Base-by-base conservation (phyloP, 2,888 invertebrate species). In the Aphodius sticticus region DNA sequence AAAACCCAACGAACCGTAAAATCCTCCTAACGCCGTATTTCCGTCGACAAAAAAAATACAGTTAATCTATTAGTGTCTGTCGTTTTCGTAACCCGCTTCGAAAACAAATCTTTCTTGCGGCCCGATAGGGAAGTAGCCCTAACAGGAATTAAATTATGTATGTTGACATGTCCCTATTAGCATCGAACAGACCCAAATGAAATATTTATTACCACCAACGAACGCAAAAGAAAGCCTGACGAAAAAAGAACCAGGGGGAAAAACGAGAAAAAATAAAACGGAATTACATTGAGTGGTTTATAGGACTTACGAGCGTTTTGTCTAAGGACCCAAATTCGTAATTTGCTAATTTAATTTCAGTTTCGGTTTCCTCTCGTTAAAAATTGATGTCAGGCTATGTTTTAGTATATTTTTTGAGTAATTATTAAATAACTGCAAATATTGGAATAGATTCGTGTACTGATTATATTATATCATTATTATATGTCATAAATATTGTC, bases 261-360 rank as follows among this genome's bases (percentile, higher is more conserved):
- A 53, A 53, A 5, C 12, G 53, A 12, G 12, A 53, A 53, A 53
- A 53, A 71, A 71, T 71, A 16, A 35, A 71, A 2, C 26, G 15
- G 15, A 15, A 12, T 15, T 12, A 16, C 26, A 71, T 26, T 71
- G 71, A 71, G 35, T 71, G 71, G 5, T 71, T 71, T 71, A 71
- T 71, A 5, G 15, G 71, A 26, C n/a, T n/a, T n/a, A n/a, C 71
- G n/a, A 71, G 12, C 71, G 1, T 5, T 70, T 6, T 70, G 9
- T 16, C 70, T 3, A 26, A 3, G 26, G 15, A 0, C 70, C 9
- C 35, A 35, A 74, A 74, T 74, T 74, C 36, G 15, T 37, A 37
- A 74, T 74, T 74, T 74, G 6, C 74, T 74, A 74, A 35, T 74
- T 74, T 35, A 74, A 74, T 70, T 16, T 71, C 71, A 14, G 15